These are phyloP conservation scores for Iselma pallidipennis DNA, from an alignment of 2,888 invertebrate species.

Conservation along the genomic window DNA sequence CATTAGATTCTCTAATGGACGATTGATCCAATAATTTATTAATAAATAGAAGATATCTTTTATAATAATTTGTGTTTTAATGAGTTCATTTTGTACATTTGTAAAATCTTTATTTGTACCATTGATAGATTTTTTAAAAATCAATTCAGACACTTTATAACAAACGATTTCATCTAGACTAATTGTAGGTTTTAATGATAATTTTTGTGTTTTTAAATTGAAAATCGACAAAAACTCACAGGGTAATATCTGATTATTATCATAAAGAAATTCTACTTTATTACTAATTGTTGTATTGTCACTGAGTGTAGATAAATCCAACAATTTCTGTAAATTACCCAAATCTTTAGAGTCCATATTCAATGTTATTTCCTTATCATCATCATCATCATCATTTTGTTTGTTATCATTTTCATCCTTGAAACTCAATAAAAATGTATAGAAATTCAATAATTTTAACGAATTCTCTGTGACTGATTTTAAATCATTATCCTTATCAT, in stretches of 20 bases:
- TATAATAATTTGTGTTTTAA: constrained; percentile 58
- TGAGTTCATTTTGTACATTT: constrained; percentile 38
- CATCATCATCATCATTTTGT: constrained; percentile 20
- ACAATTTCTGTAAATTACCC: constrained; percentile 65
- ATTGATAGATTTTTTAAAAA: constrained; percentile 47
- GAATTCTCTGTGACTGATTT: constrained; percentile 47
- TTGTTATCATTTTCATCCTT: constrained; percentile 42
- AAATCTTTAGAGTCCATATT: constrained; percentile 62
- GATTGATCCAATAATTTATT: constrained; percentile 73
- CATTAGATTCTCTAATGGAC: constrained; percentile 57
- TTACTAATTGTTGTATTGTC: constrained; percentile 44
- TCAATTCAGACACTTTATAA: constrained; percentile 51
- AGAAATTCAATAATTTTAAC: constrained; percentile 44
- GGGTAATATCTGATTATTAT: constrained; percentile 57
- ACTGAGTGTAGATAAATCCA: constrained; percentile 61
- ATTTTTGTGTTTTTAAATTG: constrained; percentile 39
- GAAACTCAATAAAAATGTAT: constrained; percentile 34
- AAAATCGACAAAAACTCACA: constrained; percentile 64
- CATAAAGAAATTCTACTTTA: constrained; percentile 41
- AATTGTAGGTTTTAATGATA: constrained; percentile 51
- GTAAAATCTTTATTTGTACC: constrained; percentile 36
- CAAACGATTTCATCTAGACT: constrained; percentile 51
- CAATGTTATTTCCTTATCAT: constrained; percentile 30
- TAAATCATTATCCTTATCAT: constrained; percentile 38
- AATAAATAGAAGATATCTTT: constrained; percentile 71